Base-by-base conservation (phyloP, 1,140 invertebrate species). In the Diorhabda elongata region DNA sequence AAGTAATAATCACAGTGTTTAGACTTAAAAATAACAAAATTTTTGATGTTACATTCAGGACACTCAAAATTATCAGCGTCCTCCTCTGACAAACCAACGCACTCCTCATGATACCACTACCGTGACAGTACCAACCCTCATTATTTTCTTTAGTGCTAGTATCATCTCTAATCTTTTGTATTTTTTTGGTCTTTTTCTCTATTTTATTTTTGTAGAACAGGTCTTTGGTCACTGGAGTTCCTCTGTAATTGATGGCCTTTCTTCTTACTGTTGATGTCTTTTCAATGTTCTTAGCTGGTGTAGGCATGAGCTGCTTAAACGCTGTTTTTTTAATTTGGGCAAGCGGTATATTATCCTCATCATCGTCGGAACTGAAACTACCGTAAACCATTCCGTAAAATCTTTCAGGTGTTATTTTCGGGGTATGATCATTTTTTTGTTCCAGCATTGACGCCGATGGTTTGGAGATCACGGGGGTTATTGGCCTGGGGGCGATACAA, bases 181-280 rank as follows among this genome's bases (percentile, higher is more conserved):
- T 26, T 26, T 26, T 26, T 26, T 26, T 26, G 52, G 2, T 57
- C 2, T 57, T 57, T 57, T 57, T 4, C 11, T 57, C 3, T 57
- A 57, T 57, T 57, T 57, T 57, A n/a, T 57, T 57, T 57, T 57
- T 4, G 11, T 57, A 7, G 11, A 57, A 57, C 52, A 57, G 52
- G 52, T 57, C 52, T 57, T 57, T 57, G 52, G 52, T 57, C 7
- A 57, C 52, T 57, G 52, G 52, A 57, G 52, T 57, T 57, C 52
- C 52, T 57, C 52, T 57, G 11, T 57, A 57, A 57, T 57, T 57
- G 52, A 57, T 57, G 52, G 52, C 52, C 11, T 57, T 57, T 57
- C 2, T n/a, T 56, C 52, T 56, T 56, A 56, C 52, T 56, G n/a
- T 56, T 59, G 26, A 26, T 26, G 58, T 59, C 11, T 59, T 59